These are phyloP conservation scores for Trinorchestia longiramus DNA, from an alignment of 1,140 invertebrate genomes.

Conservation along the genomic window DNA sequence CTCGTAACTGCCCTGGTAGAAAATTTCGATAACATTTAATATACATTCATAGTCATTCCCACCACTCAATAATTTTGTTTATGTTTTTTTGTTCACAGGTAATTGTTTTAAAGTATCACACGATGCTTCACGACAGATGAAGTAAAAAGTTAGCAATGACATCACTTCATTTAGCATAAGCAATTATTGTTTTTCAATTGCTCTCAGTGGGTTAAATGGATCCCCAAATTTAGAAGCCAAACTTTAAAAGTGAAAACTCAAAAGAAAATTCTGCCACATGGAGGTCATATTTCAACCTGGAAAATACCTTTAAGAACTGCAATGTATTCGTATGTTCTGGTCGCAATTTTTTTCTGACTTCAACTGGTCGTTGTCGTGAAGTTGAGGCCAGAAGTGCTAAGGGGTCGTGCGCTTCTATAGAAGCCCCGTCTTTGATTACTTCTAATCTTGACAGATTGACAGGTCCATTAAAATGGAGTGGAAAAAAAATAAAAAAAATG, in stretches of 20 bases:
- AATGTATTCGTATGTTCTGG: not conserved
- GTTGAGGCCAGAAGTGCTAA: not conserved
- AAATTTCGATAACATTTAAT: no score
- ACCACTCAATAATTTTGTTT: no score
- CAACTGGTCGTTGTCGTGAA: not conserved
- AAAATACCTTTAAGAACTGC: not conserved
- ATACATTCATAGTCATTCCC: no score
- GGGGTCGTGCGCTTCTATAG: not conserved
- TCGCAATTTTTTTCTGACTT: not conserved
- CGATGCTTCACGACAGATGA: no score
- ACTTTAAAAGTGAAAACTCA: not conserved
- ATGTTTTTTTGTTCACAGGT: no score
- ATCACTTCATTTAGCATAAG: no score
- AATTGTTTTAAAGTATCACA: no score
- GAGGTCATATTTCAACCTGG: not conserved
- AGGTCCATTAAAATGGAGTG: not conserved
- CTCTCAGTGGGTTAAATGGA: not conserved
- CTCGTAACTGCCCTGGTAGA: no score
- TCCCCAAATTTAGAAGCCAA: not conserved
- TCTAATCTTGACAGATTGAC: constrained; percentile 8
- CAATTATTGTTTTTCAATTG: not conserved
- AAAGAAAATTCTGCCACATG: not conserved
- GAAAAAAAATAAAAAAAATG: not conserved
- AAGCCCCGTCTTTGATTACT: not conserved
- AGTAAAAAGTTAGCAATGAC: no score